Evolutionary conservation across 2,888 invertebrate genomes (phyloP).

Genomic region (Lathronympha strigana): DNA sequence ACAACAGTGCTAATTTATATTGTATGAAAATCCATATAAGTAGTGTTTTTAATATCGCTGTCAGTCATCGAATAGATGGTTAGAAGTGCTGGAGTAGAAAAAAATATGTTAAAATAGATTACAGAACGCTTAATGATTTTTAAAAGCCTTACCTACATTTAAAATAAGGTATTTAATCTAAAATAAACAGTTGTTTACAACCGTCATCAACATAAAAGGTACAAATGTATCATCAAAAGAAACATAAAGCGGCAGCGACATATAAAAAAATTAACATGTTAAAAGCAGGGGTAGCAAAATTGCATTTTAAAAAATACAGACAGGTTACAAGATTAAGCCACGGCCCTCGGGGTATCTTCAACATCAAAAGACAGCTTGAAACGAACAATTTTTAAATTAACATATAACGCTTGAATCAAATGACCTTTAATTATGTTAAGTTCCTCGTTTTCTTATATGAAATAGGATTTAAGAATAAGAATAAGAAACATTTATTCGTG

Average conservation of each 20-base stretch:
- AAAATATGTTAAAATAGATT: too few species aligned
- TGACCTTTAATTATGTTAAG: slow-evolving; percentile 16
- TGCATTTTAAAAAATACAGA: slow-evolving; percentile 69
- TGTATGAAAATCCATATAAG: too few species aligned
- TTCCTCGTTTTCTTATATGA: slow-evolving; percentile 9
- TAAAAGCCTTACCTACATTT: background rate
- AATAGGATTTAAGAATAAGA: background rate
- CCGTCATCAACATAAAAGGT: slow-evolving; percentile 19
- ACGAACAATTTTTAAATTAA: slow-evolving; percentile 58
- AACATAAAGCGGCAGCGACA: slow-evolving; percentile 24
- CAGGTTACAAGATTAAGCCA: slow-evolving; percentile 69
- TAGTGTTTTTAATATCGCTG: too few species aligned
- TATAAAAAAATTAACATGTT: slow-evolving; percentile 64
- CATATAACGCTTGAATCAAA: slow-evolving; percentile 10
- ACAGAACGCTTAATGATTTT: too few species aligned
- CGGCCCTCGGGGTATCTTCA: slow-evolving; percentile 65
- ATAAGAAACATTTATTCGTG: too few species aligned
- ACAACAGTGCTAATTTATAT: too few species aligned
- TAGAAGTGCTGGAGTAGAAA: too few species aligned
- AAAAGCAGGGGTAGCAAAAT: slow-evolving; percentile 70
- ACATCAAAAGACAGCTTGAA: slow-evolving; percentile 67
- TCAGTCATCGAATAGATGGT: too few species aligned
- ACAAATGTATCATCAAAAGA: slow-evolving; percentile 17
- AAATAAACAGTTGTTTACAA: slow-evolving; percentile 19
- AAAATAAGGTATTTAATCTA: background rate